Evolutionary conservation across 1,140 invertebrate genomes (phyloP).

Genomic region (Macrobrachium nipponense): DNA sequence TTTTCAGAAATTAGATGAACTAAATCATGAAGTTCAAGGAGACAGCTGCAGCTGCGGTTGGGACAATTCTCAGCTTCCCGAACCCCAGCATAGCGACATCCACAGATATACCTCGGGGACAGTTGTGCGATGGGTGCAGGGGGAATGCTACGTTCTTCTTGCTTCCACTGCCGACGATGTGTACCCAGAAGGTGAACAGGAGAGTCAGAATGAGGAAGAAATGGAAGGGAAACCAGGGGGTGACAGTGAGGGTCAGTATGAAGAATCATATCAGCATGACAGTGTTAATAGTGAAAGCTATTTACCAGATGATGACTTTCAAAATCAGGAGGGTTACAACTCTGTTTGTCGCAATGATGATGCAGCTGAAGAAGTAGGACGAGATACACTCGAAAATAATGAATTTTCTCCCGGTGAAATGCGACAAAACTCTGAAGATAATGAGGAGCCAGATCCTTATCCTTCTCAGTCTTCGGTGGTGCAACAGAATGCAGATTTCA

Average conservation of each 20-base stretch:
- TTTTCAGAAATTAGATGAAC: conserved; percentile 50
- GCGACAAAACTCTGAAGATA: conserved; percentile 1
- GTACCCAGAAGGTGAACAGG: conserved; percentile 17
- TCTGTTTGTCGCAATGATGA: neutral
- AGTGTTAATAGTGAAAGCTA: no score
- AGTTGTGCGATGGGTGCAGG: conserved; percentile 49
- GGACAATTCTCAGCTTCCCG: conserved; percentile 49
- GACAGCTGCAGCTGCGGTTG: conserved; percentile 51
- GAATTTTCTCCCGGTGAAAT: neutral
- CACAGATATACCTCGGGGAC: conserved; percentile 52
- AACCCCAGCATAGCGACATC: conserved; percentile 53
- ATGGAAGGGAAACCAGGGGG: conserved; percentile 8
- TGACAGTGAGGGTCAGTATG: neutral
- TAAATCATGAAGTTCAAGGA: conserved; percentile 41
- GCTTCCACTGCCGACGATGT: conserved; percentile 31
- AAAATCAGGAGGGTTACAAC: neutral
- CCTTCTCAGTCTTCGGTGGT: neutral
- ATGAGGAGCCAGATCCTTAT: neutral
- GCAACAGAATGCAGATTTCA: neutral
- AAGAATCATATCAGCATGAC: neutral
- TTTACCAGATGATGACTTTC: no score
- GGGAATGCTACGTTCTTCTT: conserved; percentile 52
- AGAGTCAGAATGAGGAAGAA: conserved; percentile 15
- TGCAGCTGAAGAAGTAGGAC: neutral
- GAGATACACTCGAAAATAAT: neutral